A percentile compares a stretch with the other conserved stretches of the same genome.
These are phyloP conservation scores for Erynnis tages DNA, from an alignment of 2,888 invertebrate genomes.

Conservation along the genomic window DNA sequence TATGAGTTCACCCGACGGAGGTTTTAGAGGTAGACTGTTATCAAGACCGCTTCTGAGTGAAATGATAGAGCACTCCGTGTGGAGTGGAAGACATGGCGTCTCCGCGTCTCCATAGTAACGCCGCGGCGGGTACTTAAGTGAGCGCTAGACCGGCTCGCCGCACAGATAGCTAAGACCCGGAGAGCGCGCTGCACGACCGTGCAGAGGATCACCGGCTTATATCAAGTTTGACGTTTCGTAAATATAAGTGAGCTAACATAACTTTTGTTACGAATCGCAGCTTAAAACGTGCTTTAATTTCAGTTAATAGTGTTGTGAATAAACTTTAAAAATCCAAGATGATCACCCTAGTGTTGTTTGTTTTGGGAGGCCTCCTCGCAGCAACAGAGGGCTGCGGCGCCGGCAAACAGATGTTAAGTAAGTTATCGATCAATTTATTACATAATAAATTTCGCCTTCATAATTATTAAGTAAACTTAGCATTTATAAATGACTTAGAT, in stretches of 20 bases:
- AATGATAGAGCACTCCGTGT: slow-evolving; percentile 18
- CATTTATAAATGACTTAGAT: too few relatives aligned
- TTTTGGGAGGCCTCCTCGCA: slow-evolving; percentile 70
- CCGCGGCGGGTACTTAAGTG: slow-evolving; percentile 62
- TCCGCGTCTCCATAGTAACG: slow-evolving; percentile 70
- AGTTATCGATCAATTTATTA: slow-evolving; percentile 42
- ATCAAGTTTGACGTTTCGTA: slow-evolving; percentile 76
- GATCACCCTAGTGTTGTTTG: slow-evolving; percentile 79
- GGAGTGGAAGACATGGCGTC: slow-evolving; percentile 56
- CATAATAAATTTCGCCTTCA: too few relatives aligned
- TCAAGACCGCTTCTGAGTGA: background rate
- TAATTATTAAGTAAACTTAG: too few relatives aligned
- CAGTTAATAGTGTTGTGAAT: slow-evolving; percentile 72
- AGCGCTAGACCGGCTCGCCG: slow-evolving; percentile 46
- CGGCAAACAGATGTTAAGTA: slow-evolving; percentile 74
- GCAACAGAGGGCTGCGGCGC: slow-evolving; percentile 72
- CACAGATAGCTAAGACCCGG: slow-evolving; percentile 70
- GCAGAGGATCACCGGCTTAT: slow-evolving; percentile 74
- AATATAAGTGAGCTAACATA: slow-evolving; percentile 62
- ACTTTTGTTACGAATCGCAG: slow-evolving; percentile 79
- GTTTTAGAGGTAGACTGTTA: background rate
- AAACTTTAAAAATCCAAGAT: slow-evolving; percentile 56
- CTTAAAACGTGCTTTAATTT: slow-evolving; percentile 59
- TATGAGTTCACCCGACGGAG: background rate
- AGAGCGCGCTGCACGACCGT: slow-evolving; percentile 77